phyloP scores from a whole-genome alignment of 2,888 invertebrate species.

The Eumerus sabulonum region DNA sequence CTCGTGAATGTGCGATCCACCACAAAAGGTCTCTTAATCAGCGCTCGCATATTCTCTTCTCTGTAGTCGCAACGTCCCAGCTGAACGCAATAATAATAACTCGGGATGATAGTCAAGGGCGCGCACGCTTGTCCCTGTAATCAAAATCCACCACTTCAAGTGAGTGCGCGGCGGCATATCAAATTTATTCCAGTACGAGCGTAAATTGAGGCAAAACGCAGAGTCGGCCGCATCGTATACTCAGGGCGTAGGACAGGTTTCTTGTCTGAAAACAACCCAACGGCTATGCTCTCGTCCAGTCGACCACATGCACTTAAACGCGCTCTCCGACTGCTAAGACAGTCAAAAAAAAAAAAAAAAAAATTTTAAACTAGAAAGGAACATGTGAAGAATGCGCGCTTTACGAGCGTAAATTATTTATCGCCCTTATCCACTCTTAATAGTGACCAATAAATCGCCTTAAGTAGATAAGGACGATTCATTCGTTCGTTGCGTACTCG shows the following conservation, averaged over 20 bases:
- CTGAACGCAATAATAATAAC: conserved; percentile 62
- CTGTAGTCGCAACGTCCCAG: conserved; percentile 27
- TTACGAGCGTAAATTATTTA: conserved; percentile 68
- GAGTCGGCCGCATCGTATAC: conserved; percentile 16
- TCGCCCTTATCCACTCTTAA: conserved; percentile 68
- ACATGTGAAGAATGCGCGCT: conserved; percentile 63
- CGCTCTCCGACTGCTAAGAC: conserved; percentile 7
- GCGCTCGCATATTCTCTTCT: conserved; percentile 60
- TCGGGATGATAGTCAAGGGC: conserved; percentile 67
- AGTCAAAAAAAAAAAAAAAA: conserved; percentile 13
- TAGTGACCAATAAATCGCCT: conserved; percentile 69
- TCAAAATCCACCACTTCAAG: conserved; percentile 53
- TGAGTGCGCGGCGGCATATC: conserved; percentile 59
- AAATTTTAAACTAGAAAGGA: neutral
- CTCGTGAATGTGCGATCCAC: conserved; percentile 44
- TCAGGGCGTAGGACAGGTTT: conserved; percentile 50
- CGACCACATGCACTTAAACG: conserved; percentile 34
- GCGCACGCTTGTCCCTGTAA: conserved; percentile 69
- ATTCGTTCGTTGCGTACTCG: conserved; percentile 50
- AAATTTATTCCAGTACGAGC: conserved; percentile 61
- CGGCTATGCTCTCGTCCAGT: conserved; percentile 51
- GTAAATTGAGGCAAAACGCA: conserved; percentile 62
- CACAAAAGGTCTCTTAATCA: conserved; percentile 66
- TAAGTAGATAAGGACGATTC: conserved; percentile 69
- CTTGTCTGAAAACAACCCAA: conserved; percentile 44